Conservation (phyloP, 2,113 vertebrate genomes). For the Colossoma macropomum region DNA sequence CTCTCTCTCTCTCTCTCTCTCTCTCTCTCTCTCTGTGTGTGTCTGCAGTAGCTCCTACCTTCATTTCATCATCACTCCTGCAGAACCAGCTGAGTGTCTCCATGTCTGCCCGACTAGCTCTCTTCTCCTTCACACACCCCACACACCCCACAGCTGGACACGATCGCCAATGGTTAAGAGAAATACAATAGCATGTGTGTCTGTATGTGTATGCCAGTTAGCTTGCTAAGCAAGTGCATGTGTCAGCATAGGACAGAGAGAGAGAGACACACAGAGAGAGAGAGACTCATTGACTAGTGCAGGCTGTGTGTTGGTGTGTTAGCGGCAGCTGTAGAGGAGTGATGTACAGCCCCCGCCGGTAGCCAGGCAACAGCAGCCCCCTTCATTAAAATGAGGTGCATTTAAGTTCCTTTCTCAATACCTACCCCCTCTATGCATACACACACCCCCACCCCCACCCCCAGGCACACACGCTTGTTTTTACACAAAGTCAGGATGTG, state of each 20-base stretch:
- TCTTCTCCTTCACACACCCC: not conserved
- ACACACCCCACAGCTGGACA: conserved; percentile 19
- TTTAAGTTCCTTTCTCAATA: conserved; percentile 23
- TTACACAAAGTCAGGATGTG: too few relatives aligned
- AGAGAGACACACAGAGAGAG: conserved; percentile 17
- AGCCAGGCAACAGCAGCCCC: conserved; percentile 74
- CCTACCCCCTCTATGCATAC: not conserved
- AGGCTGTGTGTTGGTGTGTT: conserved; percentile 49
- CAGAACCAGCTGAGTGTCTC: conserved; percentile 49
- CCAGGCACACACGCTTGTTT: not conserved
- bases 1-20: not conserved
- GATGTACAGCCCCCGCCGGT: conserved; percentile 57
- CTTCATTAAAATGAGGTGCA: conserved; percentile 61
- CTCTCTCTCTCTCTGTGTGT: not conserved
- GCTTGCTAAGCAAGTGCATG: conserved; percentile 46
- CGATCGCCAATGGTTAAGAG: not conserved
- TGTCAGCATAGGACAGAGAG: conserved; percentile 8
- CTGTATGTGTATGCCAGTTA: not conserved
- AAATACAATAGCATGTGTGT: not conserved
- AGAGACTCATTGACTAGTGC: conserved; percentile 57
- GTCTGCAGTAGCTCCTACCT: conserved; percentile 24
- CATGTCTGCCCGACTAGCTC: conserved; percentile 14
- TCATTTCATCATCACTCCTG: conserved; percentile 25
- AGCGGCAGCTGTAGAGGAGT: conserved; percentile 54
- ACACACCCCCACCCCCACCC: conserved; percentile 9